Evolutionary conservation across 2,888 invertebrate species (phyloP), one percentile per base, ranked within the genome.

Genomic region (Lucinisca nassula): DNA sequence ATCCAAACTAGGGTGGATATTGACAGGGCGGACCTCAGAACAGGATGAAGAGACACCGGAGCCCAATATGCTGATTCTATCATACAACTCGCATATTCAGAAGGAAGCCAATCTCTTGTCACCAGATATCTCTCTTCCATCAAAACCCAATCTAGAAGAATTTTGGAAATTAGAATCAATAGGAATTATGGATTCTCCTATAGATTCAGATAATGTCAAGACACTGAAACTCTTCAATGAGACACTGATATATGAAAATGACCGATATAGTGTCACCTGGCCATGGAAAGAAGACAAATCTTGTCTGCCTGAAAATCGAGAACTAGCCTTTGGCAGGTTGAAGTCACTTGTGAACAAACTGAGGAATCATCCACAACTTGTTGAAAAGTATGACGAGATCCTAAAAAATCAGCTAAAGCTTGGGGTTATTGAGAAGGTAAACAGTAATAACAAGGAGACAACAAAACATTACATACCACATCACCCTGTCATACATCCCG

Each of bases 271-370:
- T 35, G 87, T 81, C 21, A 84, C 80, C 8, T 84, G 77, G 81
- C 87, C 87, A 27, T 84, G 84, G 80, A 84, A 87, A 70, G 76
- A 79, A 21, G 51, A 77, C 40, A 51, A 40, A 35, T 72, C 81
- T 21, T 77, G 76, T 2, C 67, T 87, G 45, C 87, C 84, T 24
- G 40, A 40, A 27, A 78, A 84, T 74, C 32, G 79, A 12, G 77
- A 61, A 30, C 40, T 84, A n/a, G 87, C 87, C 0, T 77, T 76
- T 58, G 80, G 76, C 30, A 21, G 87, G 40, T 21, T 80, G 0
- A 83, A 73, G 27, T 83, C 82, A n/a, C 70, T 76, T 27, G 37
- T 83, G 24, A 37, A 40, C 27, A 83, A 74, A 61, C 17, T 79
- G 73, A 61, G 55, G 49, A 83, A 72, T 27, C 72, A 74, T 37